Base-by-base conservation (phyloP, 37 sponge, comb jelly and placozoan species). In the Oopsacas minuta region DNA sequence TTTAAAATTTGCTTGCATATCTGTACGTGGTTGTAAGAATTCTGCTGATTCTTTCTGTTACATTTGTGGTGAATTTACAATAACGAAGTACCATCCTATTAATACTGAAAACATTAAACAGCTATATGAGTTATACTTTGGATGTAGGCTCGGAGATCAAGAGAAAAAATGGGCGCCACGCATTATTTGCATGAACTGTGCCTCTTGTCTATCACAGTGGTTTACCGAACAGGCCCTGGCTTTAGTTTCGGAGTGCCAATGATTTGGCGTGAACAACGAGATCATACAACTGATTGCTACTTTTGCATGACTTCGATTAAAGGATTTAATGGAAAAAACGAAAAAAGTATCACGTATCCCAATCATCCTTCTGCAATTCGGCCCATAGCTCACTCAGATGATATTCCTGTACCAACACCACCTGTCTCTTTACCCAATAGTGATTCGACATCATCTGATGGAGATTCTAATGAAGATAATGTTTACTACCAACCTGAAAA, bases 351-450 rank as follows among this genome's bases (percentile, higher is more conserved):
- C 30, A 61, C 75, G 28, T 61, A 32, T 25, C 49, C 49, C 49
- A 42, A 42, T 15, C 28, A 32, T 61, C 75, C 75, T 61, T n/a
- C 75, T 61, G 75, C 30, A 25, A 61, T 61, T 61, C 30, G 75
- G 28, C 30, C 75, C 75, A 61, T 61, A 25, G 75, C 75, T n/a
- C 30, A 61, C 75, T 61, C 30, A 61, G 75, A 61, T 61, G 75
- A 61, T 61, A 61, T 61, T 61, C 75, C 75, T 61, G 75, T 34
- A 61, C 75, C 75, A 61, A 61, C 49, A 42, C 49, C 49, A 61
- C 75, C 20, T 61, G 30, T 61, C 30, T n/a, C 75, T 61, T 61
- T 61, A 61, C 75, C 75, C 75, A 34, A 61, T 61, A n/a, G 5
- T 61, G 75, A 61, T 61, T 61, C 75, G 28, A 12, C 75, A 61